Evolutionary conservation across 2,797 vertebrate genomes (phyloP).

Genomic region (Propithecus deckenii): DNA sequence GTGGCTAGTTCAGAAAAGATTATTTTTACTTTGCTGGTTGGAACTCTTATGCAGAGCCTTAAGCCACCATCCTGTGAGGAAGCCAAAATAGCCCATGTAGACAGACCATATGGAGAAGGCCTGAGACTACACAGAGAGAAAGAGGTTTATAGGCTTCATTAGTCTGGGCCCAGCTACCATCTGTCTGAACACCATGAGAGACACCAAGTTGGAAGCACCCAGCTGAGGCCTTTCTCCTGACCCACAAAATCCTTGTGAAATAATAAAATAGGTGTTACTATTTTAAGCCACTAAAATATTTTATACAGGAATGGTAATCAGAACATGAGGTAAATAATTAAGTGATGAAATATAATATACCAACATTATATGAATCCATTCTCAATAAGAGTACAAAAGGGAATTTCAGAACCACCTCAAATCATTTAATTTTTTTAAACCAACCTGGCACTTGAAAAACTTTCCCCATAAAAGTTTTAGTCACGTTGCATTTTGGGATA

Average conservation of each 20-base stretch:
- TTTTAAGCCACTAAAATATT: neutral
- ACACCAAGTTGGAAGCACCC: fast-evolving
- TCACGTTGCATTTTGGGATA: neutral
- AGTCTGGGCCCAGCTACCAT: neutral
- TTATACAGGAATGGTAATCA: neutral
- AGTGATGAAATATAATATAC: neutral
- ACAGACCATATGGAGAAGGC: neutral
- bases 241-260: neutral
- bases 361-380: neutral
- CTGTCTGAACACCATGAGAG: neutral
- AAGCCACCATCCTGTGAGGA: neutral
- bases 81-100: neutral
- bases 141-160: neutral
- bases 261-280: neutral
- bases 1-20: neutral
- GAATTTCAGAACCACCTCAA: neutral
- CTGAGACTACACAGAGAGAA: neutral
- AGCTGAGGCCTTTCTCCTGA: neutral
- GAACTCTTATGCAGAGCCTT: neutral
- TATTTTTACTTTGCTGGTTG: neutral
- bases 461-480: neutral
- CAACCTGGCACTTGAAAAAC: neutral
- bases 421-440: neutral
- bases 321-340: neutral
- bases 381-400: neutral